These are phyloP conservation scores for Chamaea fasciata DNA, from an alignment of 2,113 vertebrate genomes.

Conservation along the genomic window DNA sequence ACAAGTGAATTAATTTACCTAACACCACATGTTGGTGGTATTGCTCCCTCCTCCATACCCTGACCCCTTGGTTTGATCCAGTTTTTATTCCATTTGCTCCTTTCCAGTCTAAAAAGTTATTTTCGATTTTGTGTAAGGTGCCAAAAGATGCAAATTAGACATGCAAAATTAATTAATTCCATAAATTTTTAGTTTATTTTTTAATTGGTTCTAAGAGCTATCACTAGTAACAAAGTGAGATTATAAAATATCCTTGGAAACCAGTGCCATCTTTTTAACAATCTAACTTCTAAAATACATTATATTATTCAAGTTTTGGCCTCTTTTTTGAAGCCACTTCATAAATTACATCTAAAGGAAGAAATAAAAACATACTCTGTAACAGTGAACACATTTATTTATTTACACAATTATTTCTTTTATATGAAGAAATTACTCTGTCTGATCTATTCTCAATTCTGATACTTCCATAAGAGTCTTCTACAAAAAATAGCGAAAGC, in stretches of 20 bases:
- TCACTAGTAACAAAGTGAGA: neutral
- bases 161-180: neutral
- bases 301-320: neutral
- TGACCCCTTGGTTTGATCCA: neutral
- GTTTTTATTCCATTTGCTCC: neutral
- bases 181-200: neutral
- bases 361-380: neutral
- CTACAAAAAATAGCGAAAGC: neutral
- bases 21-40: neutral
- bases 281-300: neutral
- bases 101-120: neutral
- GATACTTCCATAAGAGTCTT: neutral
- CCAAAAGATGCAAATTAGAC: neutral
- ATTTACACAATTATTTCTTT: neutral
- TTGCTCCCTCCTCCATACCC: neutral
- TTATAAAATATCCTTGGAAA: neutral
- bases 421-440: neutral
- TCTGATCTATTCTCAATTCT: neutral
- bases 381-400: neutral
- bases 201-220: neutral
- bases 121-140: neutral
- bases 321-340: neutral
- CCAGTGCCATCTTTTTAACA: neutral
- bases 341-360: neutral
- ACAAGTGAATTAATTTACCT: neutral